phyloP scores from a whole-genome alignment of 1,140 invertebrate genomes.

The Ylistrum balloti region DNA sequence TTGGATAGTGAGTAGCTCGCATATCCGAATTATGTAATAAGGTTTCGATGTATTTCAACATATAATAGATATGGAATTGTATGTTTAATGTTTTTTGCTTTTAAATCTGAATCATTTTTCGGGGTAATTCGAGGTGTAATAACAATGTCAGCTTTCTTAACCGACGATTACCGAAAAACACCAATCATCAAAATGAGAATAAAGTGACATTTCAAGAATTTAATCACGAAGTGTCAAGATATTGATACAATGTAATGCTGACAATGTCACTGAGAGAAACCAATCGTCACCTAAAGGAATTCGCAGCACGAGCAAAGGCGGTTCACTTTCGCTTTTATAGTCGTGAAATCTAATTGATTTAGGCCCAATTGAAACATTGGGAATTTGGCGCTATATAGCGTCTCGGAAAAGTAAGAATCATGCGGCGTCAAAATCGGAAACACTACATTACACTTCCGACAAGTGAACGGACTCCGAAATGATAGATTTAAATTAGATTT shows the following conservation, averaged over 20 bases:
- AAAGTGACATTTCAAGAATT: background rate
- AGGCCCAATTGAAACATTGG: background rate
- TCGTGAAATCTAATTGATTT: background rate
- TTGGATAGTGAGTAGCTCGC: too few relatives aligned
- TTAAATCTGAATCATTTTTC: background rate
- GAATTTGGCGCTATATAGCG: too few relatives aligned
- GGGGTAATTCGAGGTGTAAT: background rate
- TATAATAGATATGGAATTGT: too few relatives aligned
- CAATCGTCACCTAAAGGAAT: background rate
- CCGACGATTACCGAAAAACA: background rate
- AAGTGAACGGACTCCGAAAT: background rate
- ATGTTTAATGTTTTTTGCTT: background rate
- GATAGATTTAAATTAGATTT: too few relatives aligned
- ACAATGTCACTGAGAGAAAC: background rate
- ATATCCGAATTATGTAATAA: too few relatives aligned
- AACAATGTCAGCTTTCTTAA: background rate
- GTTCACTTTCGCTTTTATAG: background rate
- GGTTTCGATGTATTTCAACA: too few relatives aligned
- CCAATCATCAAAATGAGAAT: too few relatives aligned
- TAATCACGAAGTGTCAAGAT: background rate
- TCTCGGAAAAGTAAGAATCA: too few relatives aligned
- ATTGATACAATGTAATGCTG: background rate
- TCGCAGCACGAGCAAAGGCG: background rate
- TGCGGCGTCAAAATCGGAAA: background rate
- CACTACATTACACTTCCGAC: background rate